Percentiles rank a stretch among this genome's conserved stretches.
Evolutionary conservation across 2,888 invertebrate species (phyloP).

Genomic region (Lissocephala sabroskyi): DNA sequence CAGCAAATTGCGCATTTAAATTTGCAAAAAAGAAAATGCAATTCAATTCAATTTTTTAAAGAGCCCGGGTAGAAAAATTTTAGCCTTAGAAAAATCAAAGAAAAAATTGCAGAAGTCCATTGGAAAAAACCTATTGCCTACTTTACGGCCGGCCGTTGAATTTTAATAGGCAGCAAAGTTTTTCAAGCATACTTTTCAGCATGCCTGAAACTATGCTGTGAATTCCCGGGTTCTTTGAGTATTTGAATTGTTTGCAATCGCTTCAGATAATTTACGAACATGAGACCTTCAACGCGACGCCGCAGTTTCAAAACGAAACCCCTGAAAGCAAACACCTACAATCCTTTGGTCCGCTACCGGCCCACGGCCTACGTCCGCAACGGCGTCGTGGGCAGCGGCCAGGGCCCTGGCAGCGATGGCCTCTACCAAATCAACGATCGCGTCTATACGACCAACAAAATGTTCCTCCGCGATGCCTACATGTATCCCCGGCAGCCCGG

Average conservation of each 20-base stretch:
- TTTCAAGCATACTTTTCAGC: conserved; percentile 31
- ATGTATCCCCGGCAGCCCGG: conserved; percentile 71
- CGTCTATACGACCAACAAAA: conserved; percentile 68
- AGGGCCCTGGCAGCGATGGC: conserved; percentile 61
- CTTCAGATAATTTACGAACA: conserved; percentile 37
- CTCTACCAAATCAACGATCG: conserved; percentile 70
- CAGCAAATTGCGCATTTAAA: not conserved
- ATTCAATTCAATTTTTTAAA: no score
- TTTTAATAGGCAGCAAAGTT: not conserved
- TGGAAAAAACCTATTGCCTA: conserved; percentile 18
- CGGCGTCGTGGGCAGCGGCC: conserved; percentile 66
- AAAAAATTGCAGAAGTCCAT: conserved; percentile 8
- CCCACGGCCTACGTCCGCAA: conserved; percentile 67
- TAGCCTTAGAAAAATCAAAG: not conserved
- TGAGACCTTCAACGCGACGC: conserved; percentile 68
- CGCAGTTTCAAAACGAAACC: conserved; percentile 69
- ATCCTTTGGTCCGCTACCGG: conserved; percentile 51
- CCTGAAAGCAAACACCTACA: conserved; percentile 46
- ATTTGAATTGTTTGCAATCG: not conserved
- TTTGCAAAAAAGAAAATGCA: conserved; percentile 3
- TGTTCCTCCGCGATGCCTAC: conserved; percentile 69
- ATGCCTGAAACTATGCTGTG: not conserved
- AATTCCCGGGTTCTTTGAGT: conserved; percentile 1
- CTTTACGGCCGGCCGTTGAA: conserved; percentile 12
- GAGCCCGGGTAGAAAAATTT: no score